These are phyloP conservation scores for Chamaetylas fuelleborni DNA, from an alignment of 2,113 vertebrate species.

Conservation along the genomic window DNA sequence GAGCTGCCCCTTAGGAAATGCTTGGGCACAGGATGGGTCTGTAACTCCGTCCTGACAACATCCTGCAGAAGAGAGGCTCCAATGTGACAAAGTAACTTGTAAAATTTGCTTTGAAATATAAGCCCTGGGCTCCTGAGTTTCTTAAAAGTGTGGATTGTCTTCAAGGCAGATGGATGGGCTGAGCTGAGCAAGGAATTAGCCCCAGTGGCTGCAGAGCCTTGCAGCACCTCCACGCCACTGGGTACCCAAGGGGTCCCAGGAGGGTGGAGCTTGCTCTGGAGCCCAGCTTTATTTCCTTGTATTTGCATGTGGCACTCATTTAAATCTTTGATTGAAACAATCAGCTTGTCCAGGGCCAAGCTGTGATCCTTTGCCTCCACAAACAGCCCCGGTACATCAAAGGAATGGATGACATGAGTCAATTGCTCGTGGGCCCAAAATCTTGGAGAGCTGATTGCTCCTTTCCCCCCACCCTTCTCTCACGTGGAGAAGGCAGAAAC, in stretches of 20 bases:
- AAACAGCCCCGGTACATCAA: neutral
- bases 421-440: neutral
- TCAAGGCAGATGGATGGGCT: accelerated
- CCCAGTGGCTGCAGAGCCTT: neutral
- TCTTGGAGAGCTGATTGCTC: neutral
- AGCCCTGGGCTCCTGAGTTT: neutral
- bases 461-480: neutral
- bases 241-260: neutral
- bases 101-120: neutral
- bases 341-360: neutral
- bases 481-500: neutral
- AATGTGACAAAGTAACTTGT: neutral
- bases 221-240: neutral
- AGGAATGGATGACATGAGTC: conserved; percentile 21
- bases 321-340: conserved; percentile 60
- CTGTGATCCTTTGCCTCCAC: conserved; percentile 32
- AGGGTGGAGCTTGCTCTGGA: neutral
- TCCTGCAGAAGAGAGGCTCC: neutral
- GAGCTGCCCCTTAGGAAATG: neutral
- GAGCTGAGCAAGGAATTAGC: accelerated
- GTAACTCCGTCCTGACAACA: accelerated
- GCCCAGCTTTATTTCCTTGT: neutral
- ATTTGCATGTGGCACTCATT: conserved; percentile 49
- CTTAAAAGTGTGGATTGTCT: neutral
- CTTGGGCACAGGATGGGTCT: neutral